Percentiles rank a stretch among this genome's conserved stretches.
Conservation (phyloP, 2,113 vertebrate genomes). For the Uropsilus gracilis region DNA sequence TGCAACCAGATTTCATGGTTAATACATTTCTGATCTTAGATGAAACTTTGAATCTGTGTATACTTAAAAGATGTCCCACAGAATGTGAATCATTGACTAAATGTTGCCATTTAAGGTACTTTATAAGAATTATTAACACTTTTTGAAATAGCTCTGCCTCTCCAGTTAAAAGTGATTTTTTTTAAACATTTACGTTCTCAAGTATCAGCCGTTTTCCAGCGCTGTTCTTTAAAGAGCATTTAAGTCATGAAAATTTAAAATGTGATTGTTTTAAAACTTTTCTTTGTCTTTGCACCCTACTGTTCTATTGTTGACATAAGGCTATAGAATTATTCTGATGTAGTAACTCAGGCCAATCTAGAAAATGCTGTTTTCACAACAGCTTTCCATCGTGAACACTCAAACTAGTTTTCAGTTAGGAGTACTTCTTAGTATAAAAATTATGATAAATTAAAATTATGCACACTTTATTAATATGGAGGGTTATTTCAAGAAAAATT, state of each 20-base stretch:
- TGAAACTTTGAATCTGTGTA: background rate
- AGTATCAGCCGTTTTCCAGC: background rate
- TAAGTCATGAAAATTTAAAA: background rate
- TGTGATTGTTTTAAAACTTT: background rate
- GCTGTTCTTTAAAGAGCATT: background rate
- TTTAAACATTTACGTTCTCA: background rate
- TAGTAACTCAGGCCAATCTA: background rate
- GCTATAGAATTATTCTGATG: background rate
- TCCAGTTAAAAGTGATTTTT: slow-evolving; percentile 41
- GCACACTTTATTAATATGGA: background rate
- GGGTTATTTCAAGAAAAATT: background rate
- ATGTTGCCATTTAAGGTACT: background rate
- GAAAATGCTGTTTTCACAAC: background rate
- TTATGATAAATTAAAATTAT: background rate
- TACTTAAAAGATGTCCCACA: background rate
- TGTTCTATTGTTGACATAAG: background rate
- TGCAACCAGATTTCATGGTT: background rate
- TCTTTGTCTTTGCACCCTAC: background rate
- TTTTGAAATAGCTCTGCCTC: background rate
- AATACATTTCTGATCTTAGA: background rate
- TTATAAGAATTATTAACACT: too few species aligned
- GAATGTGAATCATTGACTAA: background rate
- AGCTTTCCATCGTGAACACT: background rate
- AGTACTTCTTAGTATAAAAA: background rate
- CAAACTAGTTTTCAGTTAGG: background rate